A percentile compares a stretch with the other conserved stretches of the same genome.
Evolutionary conservation across 1,140 invertebrate genomes (phyloP).

Genomic region (Spodoptera frugiperda): DNA sequence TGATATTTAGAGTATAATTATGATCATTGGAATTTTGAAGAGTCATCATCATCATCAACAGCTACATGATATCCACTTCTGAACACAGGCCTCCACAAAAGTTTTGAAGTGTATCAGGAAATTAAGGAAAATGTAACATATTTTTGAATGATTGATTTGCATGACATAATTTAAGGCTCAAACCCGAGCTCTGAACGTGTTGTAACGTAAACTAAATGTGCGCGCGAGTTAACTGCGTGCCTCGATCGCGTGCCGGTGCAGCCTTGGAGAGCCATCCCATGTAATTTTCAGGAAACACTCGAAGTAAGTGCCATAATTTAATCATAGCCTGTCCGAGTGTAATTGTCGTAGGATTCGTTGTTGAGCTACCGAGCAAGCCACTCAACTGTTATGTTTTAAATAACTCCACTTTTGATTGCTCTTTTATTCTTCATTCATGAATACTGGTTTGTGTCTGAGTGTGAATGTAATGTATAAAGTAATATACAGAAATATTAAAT

Average conservation of each 20-base stretch:
- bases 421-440: constrained; percentile 46
- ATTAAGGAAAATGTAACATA: not conserved
- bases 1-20: too few relatives aligned
- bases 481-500: not conserved
- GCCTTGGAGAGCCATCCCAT: constrained; percentile 84
- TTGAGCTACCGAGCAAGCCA: constrained; percentile 70
- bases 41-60: too few relatives aligned
- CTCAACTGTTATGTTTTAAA: constrained; percentile 50
- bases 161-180: not conserved
- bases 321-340: constrained; percentile 81
- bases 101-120: too few relatives aligned
- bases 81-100: too few relatives aligned
- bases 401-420: constrained; percentile 62
- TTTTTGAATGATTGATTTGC: not conserved
- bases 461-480: not conserved
- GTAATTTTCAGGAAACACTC: constrained; percentile 86
- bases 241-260: constrained; percentile 79
- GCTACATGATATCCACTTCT: too few relatives aligned
- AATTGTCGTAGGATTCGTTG: constrained; percentile 83
- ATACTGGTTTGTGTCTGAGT: not conserved
- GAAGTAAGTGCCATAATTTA: constrained; percentile 84
- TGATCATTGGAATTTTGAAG: too few relatives aligned
- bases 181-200: not conserved
- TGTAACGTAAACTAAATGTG: constrained; percentile 45
- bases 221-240: constrained; percentile 72